A percentile compares a stretch with the other conserved stretches of the same genome.
Conservation (phyloP, 2,797 vertebrate species). For the Lacerta bilineata region DNA sequence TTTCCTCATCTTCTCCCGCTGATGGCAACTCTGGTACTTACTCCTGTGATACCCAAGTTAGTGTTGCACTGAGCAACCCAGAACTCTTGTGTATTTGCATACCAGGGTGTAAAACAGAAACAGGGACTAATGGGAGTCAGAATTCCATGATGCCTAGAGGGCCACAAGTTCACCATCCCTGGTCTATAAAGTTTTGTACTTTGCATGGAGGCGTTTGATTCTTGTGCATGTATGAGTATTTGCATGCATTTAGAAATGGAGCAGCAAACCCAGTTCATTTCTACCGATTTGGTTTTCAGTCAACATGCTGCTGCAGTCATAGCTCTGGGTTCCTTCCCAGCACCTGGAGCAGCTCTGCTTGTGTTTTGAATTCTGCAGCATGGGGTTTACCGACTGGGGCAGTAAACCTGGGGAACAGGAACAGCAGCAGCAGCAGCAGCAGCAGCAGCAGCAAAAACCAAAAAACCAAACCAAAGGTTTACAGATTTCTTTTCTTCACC, state of each 20-base stretch:
- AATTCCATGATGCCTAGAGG: too few relatives aligned
- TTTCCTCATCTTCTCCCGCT: background rate
- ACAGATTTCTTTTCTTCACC: background rate
- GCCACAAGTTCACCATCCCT: too few relatives aligned
- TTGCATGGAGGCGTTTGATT: background rate
- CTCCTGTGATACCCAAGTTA: background rate
- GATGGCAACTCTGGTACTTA: background rate
- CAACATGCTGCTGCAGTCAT: background rate
- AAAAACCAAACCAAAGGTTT: background rate
- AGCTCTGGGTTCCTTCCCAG: background rate
- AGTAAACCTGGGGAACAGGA: slow-evolving; percentile 8
- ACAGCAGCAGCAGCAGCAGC: fast-evolving
- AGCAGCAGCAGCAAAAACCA: background rate
- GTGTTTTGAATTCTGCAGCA: background rate
- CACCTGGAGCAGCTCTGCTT: slow-evolving; percentile 8
- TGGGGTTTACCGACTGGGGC: background rate
- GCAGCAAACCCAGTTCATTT: background rate
- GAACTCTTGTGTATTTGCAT: background rate
- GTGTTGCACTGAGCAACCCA: background rate
- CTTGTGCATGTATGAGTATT: background rate
- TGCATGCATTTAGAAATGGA: slow-evolving; percentile 1
- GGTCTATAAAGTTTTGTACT: too few relatives aligned
- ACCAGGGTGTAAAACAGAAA: too few relatives aligned
- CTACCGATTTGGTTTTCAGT: slow-evolving; percentile 43
- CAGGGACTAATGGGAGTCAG: too few relatives aligned